Base-by-base conservation (phyloP, 1,140 invertebrate species). In the Magallana angulata region DNA sequence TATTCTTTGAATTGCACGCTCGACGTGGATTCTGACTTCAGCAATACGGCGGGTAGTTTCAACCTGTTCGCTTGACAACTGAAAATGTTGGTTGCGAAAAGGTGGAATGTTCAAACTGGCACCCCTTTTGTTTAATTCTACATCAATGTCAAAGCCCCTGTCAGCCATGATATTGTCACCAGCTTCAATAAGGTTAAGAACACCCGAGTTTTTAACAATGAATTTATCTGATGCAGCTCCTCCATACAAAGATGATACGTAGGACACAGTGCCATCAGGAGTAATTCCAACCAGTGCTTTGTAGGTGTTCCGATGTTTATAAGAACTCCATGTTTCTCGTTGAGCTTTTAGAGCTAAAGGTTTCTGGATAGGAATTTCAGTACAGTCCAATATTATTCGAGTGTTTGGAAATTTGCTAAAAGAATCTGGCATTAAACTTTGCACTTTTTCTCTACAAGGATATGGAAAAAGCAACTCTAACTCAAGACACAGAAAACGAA, bases 151-250 rank as follows among this genome's bases (percentile, higher is more conserved):
- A 58, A 91, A 91, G 16, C 87, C 89, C 76, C 87, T 64, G 58
- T 90, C 90, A 62, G 91, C 88, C 86, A 91, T 89, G 12, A 91
- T 60, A 58, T 82, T 80, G 76, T 90, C 90, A 71, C 88, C 88
- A 56, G 62, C 62, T 68, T 88, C 86, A 76, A 91, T 14, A 14
- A 82, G 57, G 18, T 91, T 60, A 18, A 93, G 71, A 80, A 93
- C 60, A 18, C 89, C 92, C 87, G 85, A 87, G 1, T 92, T 58
- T 16, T 89, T 59, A 48, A 92, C 90, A 81, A 93, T 92, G 11
- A 18, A 71, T 91, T 91, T 92, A 84, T 93, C 93, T 71, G 85
- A 80, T n/a, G 85, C 68, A 81, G 48, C 71, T 59, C 71, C 85
- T 30, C 68, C 85, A 80, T 30, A 80, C 7, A 86, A 24, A 36